Evolutionary conservation across 1,140 invertebrate genomes (phyloP).

Genomic region (Drosophila saltans): DNA sequence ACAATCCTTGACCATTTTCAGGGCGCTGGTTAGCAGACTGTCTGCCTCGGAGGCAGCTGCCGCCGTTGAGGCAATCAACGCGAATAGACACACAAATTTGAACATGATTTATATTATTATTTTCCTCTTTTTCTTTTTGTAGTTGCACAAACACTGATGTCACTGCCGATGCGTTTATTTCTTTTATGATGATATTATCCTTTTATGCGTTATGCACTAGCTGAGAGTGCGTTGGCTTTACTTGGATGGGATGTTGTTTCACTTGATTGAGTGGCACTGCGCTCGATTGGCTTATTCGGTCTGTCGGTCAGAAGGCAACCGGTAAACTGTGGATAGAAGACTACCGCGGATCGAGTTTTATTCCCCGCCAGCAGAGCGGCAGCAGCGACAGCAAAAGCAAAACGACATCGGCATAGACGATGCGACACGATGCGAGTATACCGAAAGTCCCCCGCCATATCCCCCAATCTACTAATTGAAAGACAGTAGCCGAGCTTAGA

Average conservation of each 20-base stretch:
- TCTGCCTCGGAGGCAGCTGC: conserved; percentile 73
- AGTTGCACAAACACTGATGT: conserved; percentile 58
- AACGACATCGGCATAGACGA: conserved; percentile 44
- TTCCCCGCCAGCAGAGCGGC: conserved; percentile 76
- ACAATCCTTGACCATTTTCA: conserved; percentile 88
- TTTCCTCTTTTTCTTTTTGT: conserved; percentile 30
- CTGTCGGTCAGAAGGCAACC: conserved; percentile 83
- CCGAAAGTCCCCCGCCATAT: conserved; percentile 8
- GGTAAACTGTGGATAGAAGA: conserved; percentile 83
- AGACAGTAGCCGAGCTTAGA: conserved; percentile 78
- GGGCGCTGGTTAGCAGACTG: conserved; percentile 85
- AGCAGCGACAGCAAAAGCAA: conserved; percentile 45
- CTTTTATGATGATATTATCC: conserved; percentile 1
- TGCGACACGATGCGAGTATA: conserved; percentile 44
- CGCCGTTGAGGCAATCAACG: conserved; percentile 84
- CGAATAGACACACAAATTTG: conserved; percentile 83
- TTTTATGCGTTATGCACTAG: conserved; percentile 45
- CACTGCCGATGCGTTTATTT: conserved; percentile 21
- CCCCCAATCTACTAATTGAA: conserved; percentile 15
- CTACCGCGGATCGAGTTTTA: conserved; percentile 83
- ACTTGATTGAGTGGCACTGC: conserved; percentile 74
- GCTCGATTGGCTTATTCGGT: conserved; percentile 79
- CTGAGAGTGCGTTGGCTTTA: conserved; percentile 36
- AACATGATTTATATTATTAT: conserved; percentile 84
- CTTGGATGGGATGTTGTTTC: conserved; percentile 12